phyloP scores from a whole-genome alignment of 2,113 vertebrate species.

The Chionodraco myersi region DNA sequence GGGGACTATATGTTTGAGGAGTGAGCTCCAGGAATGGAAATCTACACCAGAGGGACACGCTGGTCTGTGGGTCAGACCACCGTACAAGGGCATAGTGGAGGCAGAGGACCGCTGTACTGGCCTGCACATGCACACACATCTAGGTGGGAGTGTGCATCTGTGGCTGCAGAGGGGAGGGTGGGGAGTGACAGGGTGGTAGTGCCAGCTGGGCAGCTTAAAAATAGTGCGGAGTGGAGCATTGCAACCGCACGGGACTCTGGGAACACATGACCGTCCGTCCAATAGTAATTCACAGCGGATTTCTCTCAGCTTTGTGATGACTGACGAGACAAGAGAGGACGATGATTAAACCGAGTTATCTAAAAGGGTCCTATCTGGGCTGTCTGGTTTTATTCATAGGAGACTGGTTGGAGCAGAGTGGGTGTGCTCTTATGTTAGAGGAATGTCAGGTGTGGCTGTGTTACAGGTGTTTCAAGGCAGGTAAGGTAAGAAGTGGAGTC shows the following conservation, averaged over 20 bases:
- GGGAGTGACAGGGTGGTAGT: conserved; percentile 27
- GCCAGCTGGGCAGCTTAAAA: conserved; percentile 79
- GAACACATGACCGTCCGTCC: conserved; percentile 65
- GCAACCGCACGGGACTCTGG: conserved; percentile 71
- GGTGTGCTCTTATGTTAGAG: neutral
- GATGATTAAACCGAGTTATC: conserved; percentile 48
- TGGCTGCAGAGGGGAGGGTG: conserved; percentile 13
- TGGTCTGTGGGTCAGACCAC: conserved; percentile 75
- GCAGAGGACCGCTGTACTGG: conserved; percentile 62
- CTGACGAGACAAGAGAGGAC: conserved; percentile 47
- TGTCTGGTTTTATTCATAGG: conserved; percentile 11
- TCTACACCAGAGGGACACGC: conserved; percentile 58
- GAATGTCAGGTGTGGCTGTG: conserved; percentile 3
- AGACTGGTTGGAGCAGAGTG: neutral
- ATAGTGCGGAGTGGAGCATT: conserved; percentile 71
- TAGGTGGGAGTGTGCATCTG: conserved; percentile 61
- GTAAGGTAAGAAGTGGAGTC: neutral
- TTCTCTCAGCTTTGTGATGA: conserved; percentile 64
- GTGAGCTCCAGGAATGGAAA: conserved; percentile 72
- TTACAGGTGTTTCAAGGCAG: conserved; percentile 31
- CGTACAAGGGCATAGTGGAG: conserved; percentile 79
- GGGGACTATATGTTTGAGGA: conserved; percentile 61
- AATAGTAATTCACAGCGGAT: conserved; percentile 62
- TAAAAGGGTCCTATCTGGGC: conserved; percentile 13
- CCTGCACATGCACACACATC: conserved; percentile 62